phyloP scores from a whole-genome alignment of 1,140 invertebrate species.

The Proctacanthus coquilletti region DNA sequence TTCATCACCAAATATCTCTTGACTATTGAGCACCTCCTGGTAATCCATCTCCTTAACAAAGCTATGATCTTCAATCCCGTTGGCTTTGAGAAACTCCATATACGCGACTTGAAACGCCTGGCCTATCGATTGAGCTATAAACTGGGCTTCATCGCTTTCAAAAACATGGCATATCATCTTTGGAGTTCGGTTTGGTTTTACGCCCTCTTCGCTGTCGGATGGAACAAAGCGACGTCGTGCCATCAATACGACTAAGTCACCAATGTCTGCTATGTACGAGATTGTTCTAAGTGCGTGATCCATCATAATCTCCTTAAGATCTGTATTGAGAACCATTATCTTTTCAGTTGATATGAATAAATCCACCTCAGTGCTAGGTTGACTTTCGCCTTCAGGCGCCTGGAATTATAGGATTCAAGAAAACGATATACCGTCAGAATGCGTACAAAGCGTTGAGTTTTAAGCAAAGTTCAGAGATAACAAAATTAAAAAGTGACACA shows the following conservation, averaged over 20 bases:
- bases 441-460: no score
- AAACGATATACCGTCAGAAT: no score
- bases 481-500: no score
- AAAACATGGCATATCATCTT: slow-evolving; percentile 99
- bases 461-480: no score
- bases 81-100: slow-evolving; percentile 97
- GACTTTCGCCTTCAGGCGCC: slow-evolving; percentile 97
- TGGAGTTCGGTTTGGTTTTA: slow-evolving; percentile 74
- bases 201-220: slow-evolving; percentile 58
- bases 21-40: slow-evolving; percentile 96
- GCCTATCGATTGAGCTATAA: slow-evolving; percentile 98
- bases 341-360: slow-evolving; percentile 99
- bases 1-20: slow-evolving; percentile 97
- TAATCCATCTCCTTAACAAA: slow-evolving; percentile 99
- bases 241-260: slow-evolving; percentile 96
- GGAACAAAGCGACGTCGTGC: slow-evolving; percentile 82
- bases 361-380: slow-evolving; percentile 98
- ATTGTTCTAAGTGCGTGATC: slow-evolving; percentile 96
- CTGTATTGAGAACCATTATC: slow-evolving; percentile 99
- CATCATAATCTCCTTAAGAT: slow-evolving; percentile 99
- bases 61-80: slow-evolving; percentile 96
- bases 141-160: slow-evolving; percentile 98
- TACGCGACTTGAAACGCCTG: slow-evolving; percentile 99
- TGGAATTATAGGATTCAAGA: slow-evolving; percentile 37
- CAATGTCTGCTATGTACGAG: slow-evolving; percentile 98